These are phyloP conservation scores for Lepidurus arcticus DNA, from an alignment of 1,140 invertebrate genomes.

Conservation along the genomic window DNA sequence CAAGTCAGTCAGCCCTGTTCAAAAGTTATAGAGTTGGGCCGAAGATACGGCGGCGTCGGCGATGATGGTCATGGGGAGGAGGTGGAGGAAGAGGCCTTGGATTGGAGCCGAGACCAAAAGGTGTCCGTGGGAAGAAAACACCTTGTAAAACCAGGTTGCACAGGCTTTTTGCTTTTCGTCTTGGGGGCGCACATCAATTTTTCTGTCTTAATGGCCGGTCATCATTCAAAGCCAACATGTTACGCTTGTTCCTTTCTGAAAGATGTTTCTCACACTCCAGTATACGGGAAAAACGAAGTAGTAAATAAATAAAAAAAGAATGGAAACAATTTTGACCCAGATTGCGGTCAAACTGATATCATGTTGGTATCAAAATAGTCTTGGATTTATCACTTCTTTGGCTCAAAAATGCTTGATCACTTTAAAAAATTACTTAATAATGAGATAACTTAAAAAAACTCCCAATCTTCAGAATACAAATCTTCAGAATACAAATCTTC, in stretches of 20 bases:
- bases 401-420: too few relatives aligned
- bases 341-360: background rate
- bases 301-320: background rate
- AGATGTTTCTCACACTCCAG: constrained; percentile 14
- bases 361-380: too few relatives aligned
- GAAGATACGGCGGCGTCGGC: background rate
- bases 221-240: constrained; percentile 22
- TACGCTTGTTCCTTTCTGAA: background rate
- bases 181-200: constrained; percentile 18
- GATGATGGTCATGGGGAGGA: background rate
- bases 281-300: background rate
- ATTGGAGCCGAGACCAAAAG: background rate
- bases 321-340: background rate
- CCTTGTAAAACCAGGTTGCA: constrained; percentile 19
- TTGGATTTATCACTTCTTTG: too few relatives aligned
- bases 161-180: background rate
- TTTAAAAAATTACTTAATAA: too few relatives aligned
- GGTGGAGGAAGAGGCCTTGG: background rate
- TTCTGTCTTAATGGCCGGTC: constrained; percentile 17
- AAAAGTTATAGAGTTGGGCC: background rate
- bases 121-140: constrained; percentile 17
- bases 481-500: too few relatives aligned
- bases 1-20: background rate
- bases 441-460: too few relatives aligned
- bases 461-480: too few relatives aligned